Evolutionary conservation across 2,888 invertebrate species (phyloP).

Genomic region (Amphipoea lucens): DNA sequence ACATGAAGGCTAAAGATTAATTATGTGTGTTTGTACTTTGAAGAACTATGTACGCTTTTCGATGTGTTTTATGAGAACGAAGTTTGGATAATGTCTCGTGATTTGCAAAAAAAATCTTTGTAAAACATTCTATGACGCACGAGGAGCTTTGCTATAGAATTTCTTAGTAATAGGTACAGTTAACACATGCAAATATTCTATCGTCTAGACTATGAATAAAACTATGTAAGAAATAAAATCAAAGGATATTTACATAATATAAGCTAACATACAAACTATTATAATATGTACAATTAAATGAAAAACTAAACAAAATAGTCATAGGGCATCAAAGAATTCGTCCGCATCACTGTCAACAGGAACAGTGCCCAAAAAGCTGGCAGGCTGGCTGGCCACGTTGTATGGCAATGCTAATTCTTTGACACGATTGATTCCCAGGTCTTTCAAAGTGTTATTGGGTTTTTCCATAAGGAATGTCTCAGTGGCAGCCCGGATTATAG

Average conservation of each 20-base stretch:
- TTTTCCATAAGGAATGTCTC: too few species aligned
- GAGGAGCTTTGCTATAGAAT: not conserved
- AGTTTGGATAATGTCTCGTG: not conserved
- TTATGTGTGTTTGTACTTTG: conserved; percentile 58
- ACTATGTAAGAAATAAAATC: not conserved
- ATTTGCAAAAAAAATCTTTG: conserved; percentile 7
- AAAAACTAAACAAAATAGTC: too few species aligned
- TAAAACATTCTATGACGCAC: not conserved
- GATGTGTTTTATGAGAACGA: conserved; percentile 9
- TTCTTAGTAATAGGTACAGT: not conserved
- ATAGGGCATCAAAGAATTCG: too few species aligned
- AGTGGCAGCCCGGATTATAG: too few species aligned
- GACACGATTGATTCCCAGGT: not conserved
- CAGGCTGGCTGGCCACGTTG: too few species aligned
- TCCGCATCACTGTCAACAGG: too few species aligned
- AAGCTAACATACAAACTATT: too few species aligned
- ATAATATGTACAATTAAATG: too few species aligned
- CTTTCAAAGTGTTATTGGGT: too few species aligned
- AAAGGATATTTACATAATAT: not conserved
- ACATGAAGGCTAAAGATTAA: conserved; percentile 66
- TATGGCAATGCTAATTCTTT: too few species aligned
- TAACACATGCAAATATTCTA: too few species aligned
- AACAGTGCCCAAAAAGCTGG: too few species aligned
- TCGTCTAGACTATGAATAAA: not conserved
- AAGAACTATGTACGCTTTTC: conserved; percentile 27